Evolutionary conservation across 2,113 vertebrate species (phyloP), one percentile per base, ranked within the genome.

Genomic region (Plecturocebus donacophilus): DNA sequence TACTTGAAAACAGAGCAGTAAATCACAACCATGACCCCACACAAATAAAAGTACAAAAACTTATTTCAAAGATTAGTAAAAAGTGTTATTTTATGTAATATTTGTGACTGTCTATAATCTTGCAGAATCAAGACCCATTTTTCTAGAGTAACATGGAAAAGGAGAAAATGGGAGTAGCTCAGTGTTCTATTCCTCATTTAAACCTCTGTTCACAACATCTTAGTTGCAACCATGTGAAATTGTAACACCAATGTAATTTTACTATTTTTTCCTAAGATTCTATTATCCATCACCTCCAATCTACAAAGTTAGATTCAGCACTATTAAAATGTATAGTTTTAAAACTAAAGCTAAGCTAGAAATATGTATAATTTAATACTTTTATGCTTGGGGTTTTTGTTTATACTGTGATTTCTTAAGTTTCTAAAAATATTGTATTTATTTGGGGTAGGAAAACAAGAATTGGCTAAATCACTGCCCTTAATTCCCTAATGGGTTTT

Each of bases 311-410:
- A 42, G 54, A 91, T 71, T 95, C 75, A 82, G 49, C 95, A 54
- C 61, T 92, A 96, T 91, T 75, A 81, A 17, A 85, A 61, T 94
- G 64, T 96, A 70, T 94, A 93, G 13, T 30, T 83, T 92, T 71
- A 64, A 82, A 58, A 91, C 68, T 75, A 97, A 98, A 97, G 92
- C 45, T 32, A 94, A 86, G n/a, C 61, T 95, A 84, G 79, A 92
- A 71, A 96, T 90, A 81, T 10, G 30, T 40, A 35, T 30, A 38
- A 56, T 47, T 80, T 38, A 81, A n/a, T 85, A 84, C 16, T 68
- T 79, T 70, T 95, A 87, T 92, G 27, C 85, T 96, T 91, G 77
- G 75, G 95, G 94, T 97, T 97, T 93, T 71, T 89, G 42, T 71
- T 88, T 5, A 3, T 66, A 95, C 77, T 68, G 49, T 89, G 0